A percentile compares a stretch with the other conserved stretches of the same genome.
phyloP scores from a whole-genome alignment of 2,888 invertebrate genomes.

The Heliconius ismenius region DNA sequence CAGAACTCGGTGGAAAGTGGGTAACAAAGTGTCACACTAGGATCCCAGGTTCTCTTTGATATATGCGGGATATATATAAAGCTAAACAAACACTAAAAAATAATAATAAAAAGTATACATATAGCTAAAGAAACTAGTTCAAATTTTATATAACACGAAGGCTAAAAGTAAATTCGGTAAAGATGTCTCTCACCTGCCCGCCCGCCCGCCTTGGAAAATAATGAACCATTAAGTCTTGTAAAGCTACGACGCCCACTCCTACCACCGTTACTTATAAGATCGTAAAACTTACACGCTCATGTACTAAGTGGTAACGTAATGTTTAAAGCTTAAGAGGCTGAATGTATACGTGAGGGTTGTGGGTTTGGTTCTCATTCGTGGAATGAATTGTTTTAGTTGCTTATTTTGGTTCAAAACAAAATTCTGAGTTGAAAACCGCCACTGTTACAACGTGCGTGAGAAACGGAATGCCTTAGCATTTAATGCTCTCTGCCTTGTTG shows the following conservation, averaged over 20 bases:
- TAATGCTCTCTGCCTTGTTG: too few relatives aligned
- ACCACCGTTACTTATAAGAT: constrained; percentile 19
- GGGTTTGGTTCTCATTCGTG: not conserved
- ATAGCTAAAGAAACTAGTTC: not conserved
- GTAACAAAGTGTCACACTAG: too few relatives aligned
- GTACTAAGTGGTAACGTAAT: constrained; percentile 3
- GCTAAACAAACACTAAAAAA: not conserved
- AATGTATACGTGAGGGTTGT: too few relatives aligned
- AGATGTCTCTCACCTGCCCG: constrained; percentile 39
- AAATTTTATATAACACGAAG: not conserved
- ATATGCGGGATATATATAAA: not conserved
- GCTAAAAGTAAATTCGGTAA: constrained; percentile 34
- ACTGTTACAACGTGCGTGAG: not conserved
- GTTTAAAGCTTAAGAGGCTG: not conserved
- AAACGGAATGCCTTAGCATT: too few relatives aligned
- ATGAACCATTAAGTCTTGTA: constrained; percentile 37
- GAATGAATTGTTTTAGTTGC: not conserved
- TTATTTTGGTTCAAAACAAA: too few relatives aligned
- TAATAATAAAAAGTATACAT: not conserved
- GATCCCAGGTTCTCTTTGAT: too few relatives aligned
- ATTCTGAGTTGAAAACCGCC: not conserved
- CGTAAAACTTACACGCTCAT: constrained; percentile 6
- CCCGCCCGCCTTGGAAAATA: constrained; percentile 30
- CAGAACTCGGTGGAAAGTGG: too few relatives aligned
- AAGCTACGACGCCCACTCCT: constrained; percentile 26